Evolutionary conservation across 2,888 invertebrate species (phyloP).

Genomic region (Drosophila suboccidentalis): DNA sequence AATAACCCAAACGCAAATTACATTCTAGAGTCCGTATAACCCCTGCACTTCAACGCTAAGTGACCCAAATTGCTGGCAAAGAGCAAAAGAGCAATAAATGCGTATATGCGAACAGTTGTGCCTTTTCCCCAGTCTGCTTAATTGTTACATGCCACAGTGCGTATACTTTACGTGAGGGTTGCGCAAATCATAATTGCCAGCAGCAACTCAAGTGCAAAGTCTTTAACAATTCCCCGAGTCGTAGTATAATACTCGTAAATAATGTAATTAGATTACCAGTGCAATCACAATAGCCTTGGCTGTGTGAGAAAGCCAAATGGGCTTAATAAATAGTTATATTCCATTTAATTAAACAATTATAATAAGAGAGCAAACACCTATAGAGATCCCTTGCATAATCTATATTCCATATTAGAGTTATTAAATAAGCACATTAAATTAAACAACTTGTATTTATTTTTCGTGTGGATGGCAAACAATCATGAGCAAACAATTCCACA

Average conservation of each 20-base stretch:
- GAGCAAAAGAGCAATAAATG: slow-evolving; percentile 26
- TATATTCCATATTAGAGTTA: slow-evolving; percentile 22
- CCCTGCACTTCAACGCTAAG: slow-evolving; percentile 50
- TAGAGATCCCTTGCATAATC: slow-evolving; percentile 25
- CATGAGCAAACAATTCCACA: slow-evolving; percentile 34
- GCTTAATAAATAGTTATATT: slow-evolving; percentile 52
- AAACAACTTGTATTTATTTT: slow-evolving; percentile 43
- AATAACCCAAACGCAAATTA: slow-evolving; percentile 56
- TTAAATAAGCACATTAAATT: slow-evolving; percentile 52
- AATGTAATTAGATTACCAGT: slow-evolving; percentile 72
- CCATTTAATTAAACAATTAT: slow-evolving; percentile 75
- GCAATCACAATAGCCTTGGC: slow-evolving; percentile 45
- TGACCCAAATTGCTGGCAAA: slow-evolving; percentile 69
- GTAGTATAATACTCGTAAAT: slow-evolving; percentile 51
- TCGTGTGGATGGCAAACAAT: slow-evolving; percentile 23
- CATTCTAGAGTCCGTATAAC: slow-evolving; percentile 39
- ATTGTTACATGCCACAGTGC: slow-evolving; percentile 62
- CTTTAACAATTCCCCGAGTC: slow-evolving; percentile 15
- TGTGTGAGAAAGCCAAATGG: slow-evolving; percentile 26
- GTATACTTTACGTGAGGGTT: slow-evolving; percentile 56
- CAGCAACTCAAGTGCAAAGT: slow-evolving; percentile 45
- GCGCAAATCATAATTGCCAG: slow-evolving; percentile 58
- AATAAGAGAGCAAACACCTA: slow-evolving; percentile 60
- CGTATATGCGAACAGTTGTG: slow-evolving; percentile 6
- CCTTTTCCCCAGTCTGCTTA: slow-evolving; percentile 19